phyloP scores from a whole-genome alignment of 2,888 invertebrate species.

The Drosophila mimetica region DNA sequence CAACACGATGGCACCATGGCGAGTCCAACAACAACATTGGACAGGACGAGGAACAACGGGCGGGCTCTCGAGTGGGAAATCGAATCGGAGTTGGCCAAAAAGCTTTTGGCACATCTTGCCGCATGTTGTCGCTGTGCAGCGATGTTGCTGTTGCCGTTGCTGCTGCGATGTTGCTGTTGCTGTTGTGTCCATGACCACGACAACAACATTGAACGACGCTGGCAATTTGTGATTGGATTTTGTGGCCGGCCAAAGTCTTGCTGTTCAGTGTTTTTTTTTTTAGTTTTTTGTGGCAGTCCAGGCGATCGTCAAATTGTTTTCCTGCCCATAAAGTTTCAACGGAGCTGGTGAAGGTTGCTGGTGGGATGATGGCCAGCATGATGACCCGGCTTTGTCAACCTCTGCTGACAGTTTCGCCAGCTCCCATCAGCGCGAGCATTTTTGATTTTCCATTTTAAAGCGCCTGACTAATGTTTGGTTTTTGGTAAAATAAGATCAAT shows the following conservation, averaged over 20 bases:
- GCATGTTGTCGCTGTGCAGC: slow-evolving; percentile 52
- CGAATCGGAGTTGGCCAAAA: slow-evolving; percentile 51
- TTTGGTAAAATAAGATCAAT: no score
- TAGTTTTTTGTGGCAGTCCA: slow-evolving; percentile 8
- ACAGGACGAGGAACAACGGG: slow-evolving; percentile 44
- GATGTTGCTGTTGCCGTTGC: slow-evolving; percentile 7
- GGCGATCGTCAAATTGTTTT: slow-evolving; percentile 37
- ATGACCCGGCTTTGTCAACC: slow-evolving; percentile 27
- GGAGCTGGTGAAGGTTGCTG: no score
- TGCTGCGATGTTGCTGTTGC: slow-evolving; percentile 12
- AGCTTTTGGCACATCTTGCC: slow-evolving; percentile 69
- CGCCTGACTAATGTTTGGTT: no score
- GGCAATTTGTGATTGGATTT: slow-evolving; percentile 77
- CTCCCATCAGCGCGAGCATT: background rate
- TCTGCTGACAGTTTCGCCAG: slow-evolving; percentile 6
- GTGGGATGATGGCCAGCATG: background rate
- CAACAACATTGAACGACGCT: slow-evolving; percentile 58
- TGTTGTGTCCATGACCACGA: slow-evolving; percentile 61
- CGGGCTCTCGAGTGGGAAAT: slow-evolving; percentile 33
- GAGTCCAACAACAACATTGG: slow-evolving; percentile 53
- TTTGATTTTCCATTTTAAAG: background rate
- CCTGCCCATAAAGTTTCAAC: slow-evolving; percentile 17
- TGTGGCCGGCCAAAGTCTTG: slow-evolving; percentile 38
- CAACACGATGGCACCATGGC: slow-evolving; percentile 72
- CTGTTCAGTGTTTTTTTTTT: background rate